Conservation (phyloP, 2,888 invertebrate species). For the Calameuta filiformis region DNA sequence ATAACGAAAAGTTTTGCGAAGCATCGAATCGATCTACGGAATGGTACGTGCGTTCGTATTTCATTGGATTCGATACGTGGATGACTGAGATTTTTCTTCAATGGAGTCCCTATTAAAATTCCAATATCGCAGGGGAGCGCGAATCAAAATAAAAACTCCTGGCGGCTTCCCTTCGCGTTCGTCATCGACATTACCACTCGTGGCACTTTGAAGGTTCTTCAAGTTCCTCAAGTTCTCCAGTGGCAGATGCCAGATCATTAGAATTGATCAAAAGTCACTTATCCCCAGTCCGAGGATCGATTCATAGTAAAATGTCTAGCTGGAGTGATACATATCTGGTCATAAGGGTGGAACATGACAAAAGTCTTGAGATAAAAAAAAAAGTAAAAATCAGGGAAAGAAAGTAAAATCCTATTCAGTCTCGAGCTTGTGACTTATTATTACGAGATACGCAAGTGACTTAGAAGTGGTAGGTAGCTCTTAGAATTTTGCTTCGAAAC, state of each 20-base stretch:
- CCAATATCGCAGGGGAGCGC: not conserved
- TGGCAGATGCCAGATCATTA: slow-evolving; percentile 8
- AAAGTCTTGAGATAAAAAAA: too few relatives aligned
- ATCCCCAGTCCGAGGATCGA: not conserved
- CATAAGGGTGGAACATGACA: not conserved
- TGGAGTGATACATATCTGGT: not conserved
- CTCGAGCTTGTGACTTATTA: not conserved
- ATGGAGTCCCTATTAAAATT: not conserved
- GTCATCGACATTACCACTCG: not conserved
- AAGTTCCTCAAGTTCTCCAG: not conserved
- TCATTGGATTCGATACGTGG: not conserved
- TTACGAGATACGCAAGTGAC: not conserved
- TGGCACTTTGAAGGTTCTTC: not conserved
- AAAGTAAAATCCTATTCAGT: not conserved
- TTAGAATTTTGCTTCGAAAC: slow-evolving; percentile 27
- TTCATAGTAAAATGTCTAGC: not conserved
- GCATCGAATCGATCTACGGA: not conserved
- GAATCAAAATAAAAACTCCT: not conserved
- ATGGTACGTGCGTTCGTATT: not conserved
- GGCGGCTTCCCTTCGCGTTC: not conserved
- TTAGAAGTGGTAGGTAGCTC: slow-evolving; percentile 46
- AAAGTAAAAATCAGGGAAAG: not conserved
- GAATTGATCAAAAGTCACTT: not conserved
- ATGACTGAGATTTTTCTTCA: not conserved
- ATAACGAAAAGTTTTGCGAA: not conserved